Evolutionary conservation across 1,140 invertebrate genomes (phyloP), one percentile per base, ranked within the genome.

Genomic region (Bombus polaris): DNA sequence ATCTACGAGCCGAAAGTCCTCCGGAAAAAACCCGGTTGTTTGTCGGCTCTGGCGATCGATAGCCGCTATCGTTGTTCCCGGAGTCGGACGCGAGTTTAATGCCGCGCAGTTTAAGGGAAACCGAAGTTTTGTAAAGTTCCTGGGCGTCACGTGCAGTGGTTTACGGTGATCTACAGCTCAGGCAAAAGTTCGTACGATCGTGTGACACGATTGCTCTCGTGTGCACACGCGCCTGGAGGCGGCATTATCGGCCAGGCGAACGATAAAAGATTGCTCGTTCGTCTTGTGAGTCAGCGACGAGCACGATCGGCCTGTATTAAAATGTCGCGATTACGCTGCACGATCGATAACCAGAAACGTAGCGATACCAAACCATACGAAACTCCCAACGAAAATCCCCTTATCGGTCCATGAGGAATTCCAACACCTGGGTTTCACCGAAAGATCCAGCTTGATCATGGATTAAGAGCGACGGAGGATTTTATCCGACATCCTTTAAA

Each of bases 51-150:
- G 18, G 22, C 85, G 72, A 87, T 89, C 85, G 70, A 78, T 82
- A 44, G 35, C 3, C 74, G 25, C 66, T 68, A 76, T 83, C 83
- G 88, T 89, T 90, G 88, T 83, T 65, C 76, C 72, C 71, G 18
- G n/a, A 32, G 12, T 35, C 35, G 37, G 42, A 37, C 37, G 2
- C 68, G 42, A 80, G 87, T 89, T 87, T 89, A 89, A 89, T 89
- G 62, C 84, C 76, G 84, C 44, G 75, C 84, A 70, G 80, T 89
- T 89, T 81, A 87, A 87, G 80, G 83, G 70, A 87, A 80, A 82
- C 88, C 37, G 65, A 89, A 90, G 88, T 90, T 90, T 89, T 57
- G 85, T 76, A 87, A 89, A 90, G 88, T 90, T 90, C 53, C 74
- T 1, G 57, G 44, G 78, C 86, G 86, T 90, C 89, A 82, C 89